phyloP scores from a whole-genome alignment of 2,113 vertebrate genomes.

The Archocentrus centrarchus region DNA sequence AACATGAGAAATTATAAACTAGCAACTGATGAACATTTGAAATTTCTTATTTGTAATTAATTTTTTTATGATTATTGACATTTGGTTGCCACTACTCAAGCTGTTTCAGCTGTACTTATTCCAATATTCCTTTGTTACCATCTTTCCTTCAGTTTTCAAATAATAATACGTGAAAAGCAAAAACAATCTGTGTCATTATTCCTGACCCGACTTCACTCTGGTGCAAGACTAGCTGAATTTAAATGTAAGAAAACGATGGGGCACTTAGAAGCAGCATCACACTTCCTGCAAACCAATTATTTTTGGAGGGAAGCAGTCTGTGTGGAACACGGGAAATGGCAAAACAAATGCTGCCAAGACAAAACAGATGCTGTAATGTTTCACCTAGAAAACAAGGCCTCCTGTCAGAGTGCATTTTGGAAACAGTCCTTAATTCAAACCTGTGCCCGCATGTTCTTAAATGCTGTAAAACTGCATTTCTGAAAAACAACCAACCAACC shows the following conservation, averaged over 20 bases:
- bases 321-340: background rate
- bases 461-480: background rate
- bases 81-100: background rate
- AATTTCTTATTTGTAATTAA: background rate
- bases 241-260: conserved; percentile 16
- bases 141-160: background rate
- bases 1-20: background rate
- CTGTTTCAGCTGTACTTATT: background rate
- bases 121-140: background rate
- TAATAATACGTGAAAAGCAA: background rate
- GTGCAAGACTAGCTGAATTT: background rate
- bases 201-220: conserved; percentile 15
- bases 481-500: too few relatives aligned
- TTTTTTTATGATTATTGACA: background rate
- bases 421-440: background rate
- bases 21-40: background rate
- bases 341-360: conserved; percentile 16
- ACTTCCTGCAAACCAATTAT: conserved; percentile 47
- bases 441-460: background rate
- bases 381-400: background rate
- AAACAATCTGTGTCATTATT: conserved; percentile 44
- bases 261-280: conserved; percentile 21
- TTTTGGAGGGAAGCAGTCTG: conserved; percentile 14
- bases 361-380: conserved; percentile 20
- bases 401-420: background rate